Conservation (phyloP, 2,888 invertebrate genomes). For the Dryocosmus kuriphilus region DNA sequence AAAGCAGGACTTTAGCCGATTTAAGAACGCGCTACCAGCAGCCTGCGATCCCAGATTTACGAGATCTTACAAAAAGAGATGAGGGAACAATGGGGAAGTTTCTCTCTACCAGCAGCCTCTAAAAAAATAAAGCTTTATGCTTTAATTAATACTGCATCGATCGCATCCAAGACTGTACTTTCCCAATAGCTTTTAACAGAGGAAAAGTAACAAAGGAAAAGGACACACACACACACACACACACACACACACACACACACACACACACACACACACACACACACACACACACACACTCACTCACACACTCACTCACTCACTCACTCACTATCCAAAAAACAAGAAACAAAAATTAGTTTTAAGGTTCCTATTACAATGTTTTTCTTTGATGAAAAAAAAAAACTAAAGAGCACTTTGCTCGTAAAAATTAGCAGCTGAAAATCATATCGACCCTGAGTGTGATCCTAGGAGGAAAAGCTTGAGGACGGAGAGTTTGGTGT, state of each 20-base stretch:
- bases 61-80: constrained; percentile 2
- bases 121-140: constrained; percentile 6
- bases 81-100: constrained; percentile 10
- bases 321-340: neutral
- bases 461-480: constrained; percentile 24
- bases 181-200: neutral
- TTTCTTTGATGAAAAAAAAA: neutral
- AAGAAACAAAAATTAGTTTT: neutral
- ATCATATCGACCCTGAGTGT: constrained; percentile 51
- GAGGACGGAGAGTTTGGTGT: constrained; percentile 28
- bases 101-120: neutral
- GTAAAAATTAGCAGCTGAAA: constrained; percentile 38
- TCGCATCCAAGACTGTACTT: neutral
- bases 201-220: no score
- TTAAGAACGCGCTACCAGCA: constrained; percentile 29
- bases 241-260: no score
- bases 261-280: no score
- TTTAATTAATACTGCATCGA: constrained; percentile 17
- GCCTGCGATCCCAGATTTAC: constrained; percentile 23
- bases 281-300: no score
- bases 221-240: no score
- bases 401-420: neutral
- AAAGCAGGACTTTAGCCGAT: constrained; percentile 29
- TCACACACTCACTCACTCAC: no score
- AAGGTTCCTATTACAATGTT: neutral